Percentiles rank a stretch among this genome's conserved stretches.
Evolutionary conservation across 1,140 invertebrate species (phyloP).

Genomic region (Hestina assimilis): DNA sequence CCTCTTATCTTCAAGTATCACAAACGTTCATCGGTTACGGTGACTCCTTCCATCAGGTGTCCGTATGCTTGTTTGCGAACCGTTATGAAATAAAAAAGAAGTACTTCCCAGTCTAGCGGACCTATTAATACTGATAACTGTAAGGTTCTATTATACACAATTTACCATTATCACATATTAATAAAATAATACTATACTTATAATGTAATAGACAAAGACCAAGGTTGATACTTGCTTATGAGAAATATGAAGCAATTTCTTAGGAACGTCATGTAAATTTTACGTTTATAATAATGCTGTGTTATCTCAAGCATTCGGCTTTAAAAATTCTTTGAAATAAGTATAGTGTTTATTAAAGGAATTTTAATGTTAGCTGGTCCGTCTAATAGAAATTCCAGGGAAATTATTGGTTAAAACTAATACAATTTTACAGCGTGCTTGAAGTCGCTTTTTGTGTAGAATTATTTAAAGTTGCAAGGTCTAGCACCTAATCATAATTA

Average conservation of each 20-base stretch:
- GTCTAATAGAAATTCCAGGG: constrained; percentile 4
- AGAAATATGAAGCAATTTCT: not conserved
- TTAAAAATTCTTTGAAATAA: constrained; percentile 39
- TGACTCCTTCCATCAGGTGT: too few species aligned
- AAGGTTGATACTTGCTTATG: not conserved
- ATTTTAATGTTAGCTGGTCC: constrained; percentile 36
- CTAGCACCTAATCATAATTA: too few species aligned
- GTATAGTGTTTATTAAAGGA: constrained; percentile 44
- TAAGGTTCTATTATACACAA: too few species aligned
- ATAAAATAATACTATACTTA: too few species aligned
- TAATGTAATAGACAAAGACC: not conserved
- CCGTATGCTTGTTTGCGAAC: too few species aligned
- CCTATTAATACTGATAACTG: too few species aligned
- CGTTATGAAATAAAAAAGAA: too few species aligned
- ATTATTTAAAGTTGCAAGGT: too few species aligned
- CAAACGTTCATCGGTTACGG: too few species aligned
- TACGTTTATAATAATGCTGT: not conserved
- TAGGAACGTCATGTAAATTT: not conserved
- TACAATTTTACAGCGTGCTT: not conserved
- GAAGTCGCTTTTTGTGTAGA: not conserved
- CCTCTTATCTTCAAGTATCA: too few species aligned
- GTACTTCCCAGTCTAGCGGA: too few species aligned
- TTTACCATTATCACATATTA: too few species aligned
- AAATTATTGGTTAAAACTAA: constrained; percentile 12
- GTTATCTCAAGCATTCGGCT: constrained; percentile 19